Evolutionary conservation across 2,113 vertebrate species (phyloP).

Genomic region (Fukomys damarensis): DNA sequence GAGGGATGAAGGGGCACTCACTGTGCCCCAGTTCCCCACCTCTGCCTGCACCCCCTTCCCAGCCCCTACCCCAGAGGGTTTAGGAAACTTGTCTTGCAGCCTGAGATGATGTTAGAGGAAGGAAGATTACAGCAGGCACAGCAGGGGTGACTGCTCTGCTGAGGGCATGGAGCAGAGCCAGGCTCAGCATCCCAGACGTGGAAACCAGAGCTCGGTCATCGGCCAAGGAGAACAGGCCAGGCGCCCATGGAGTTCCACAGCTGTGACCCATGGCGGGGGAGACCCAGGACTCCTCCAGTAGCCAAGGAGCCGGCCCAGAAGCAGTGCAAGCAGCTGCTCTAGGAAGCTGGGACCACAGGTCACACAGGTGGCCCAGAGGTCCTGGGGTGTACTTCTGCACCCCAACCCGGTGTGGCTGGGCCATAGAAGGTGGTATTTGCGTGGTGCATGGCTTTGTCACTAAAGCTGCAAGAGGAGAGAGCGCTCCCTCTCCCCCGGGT

Average conservation of each 20-base stretch:
- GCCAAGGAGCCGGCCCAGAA: no score
- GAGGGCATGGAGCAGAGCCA: fast-evolving
- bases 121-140: not conserved
- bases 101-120: not conserved
- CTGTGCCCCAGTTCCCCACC: fast-evolving
- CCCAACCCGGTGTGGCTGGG: not conserved
- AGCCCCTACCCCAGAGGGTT: not conserved
- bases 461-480: not conserved
- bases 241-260: fast-evolving
- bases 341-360: not conserved
- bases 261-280: not conserved
- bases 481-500: fast-evolving
- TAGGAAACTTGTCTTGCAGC: not conserved
- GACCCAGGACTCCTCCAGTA: no score
- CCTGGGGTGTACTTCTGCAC: fast-evolving
- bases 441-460: fast-evolving
- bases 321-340: fast-evolving
- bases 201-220: not conserved
- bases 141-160: not conserved
- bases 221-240: fast-evolving
- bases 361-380: fast-evolving
- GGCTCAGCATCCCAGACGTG: fast-evolving
- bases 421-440: not conserved
- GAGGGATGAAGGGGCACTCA: no score
- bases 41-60: fast-evolving